A percentile compares a stretch with the other conserved stretches of the same genome.
Evolutionary conservation across 2,888 invertebrate genomes (phyloP).

Genomic region (Strigamia transsilvanica): DNA sequence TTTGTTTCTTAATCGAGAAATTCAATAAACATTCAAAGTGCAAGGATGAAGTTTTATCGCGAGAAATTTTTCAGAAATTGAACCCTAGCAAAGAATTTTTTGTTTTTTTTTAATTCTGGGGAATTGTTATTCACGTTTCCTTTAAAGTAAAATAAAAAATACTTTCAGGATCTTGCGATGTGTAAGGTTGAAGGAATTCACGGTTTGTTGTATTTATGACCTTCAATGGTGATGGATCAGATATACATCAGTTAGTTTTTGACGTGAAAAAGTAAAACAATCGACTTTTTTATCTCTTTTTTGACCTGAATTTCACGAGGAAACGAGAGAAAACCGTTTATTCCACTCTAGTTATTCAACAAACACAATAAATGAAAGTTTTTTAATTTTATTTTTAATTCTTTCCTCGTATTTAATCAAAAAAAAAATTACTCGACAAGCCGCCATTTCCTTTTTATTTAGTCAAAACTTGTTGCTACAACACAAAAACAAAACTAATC

Average conservation of each 20-base stretch:
- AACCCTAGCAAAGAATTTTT: too few relatives aligned
- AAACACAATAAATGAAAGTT: neutral
- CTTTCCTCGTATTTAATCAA: too few relatives aligned
- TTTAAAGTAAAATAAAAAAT: neutral
- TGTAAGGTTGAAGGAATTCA: neutral
- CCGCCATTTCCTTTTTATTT: too few relatives aligned
- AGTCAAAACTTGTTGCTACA: neutral
- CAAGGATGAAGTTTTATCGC: neutral
- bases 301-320: neutral
- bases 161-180: neutral
- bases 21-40: neutral
- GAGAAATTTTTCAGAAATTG: too few relatives aligned
- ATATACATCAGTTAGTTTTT: neutral
- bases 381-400: too few relatives aligned
- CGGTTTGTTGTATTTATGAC: neutral
- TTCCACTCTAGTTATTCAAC: neutral
- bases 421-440: too few relatives aligned
- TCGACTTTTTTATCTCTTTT: neutral
- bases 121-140: too few relatives aligned
- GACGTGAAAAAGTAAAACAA: constrained; percentile 12
- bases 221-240: neutral
- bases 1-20: neutral
- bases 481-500: neutral
- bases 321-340: neutral
- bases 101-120: too few relatives aligned